Evolutionary conservation across 2,888 invertebrate species (phyloP).

Genomic region (Eueremaeus valkanovi): DNA sequence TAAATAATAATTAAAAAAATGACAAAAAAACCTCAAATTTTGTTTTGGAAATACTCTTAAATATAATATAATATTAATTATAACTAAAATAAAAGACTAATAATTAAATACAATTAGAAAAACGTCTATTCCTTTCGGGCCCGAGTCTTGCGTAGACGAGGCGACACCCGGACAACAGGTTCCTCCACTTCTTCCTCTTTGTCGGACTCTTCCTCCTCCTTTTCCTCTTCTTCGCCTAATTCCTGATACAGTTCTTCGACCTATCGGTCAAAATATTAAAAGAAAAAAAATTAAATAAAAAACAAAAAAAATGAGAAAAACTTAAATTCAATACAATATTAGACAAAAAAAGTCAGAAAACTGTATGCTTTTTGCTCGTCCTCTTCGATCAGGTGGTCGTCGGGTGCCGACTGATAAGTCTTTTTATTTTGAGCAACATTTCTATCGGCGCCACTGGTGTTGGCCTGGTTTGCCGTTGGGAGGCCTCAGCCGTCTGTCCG

Average conservation of each 20-base stretch:
- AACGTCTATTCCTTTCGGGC: conserved; percentile 40
- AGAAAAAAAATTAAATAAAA: too few relatives aligned
- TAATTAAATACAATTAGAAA: neutral
- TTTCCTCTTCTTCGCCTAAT: conserved; percentile 42
- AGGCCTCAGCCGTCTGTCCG: conserved; percentile 25
- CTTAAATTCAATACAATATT: too few relatives aligned
- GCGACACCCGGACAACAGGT: conserved; percentile 54
- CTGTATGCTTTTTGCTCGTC: conserved; percentile 33
- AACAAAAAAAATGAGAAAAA: too few relatives aligned
- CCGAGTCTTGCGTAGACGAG: conserved; percentile 33
- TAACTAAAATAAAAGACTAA: neutral
- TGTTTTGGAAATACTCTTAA: too few relatives aligned
- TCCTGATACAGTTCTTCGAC: conserved; percentile 48
- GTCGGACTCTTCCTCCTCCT: conserved; percentile 41
- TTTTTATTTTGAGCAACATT: conserved; percentile 49
- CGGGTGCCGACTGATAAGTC: conserved; percentile 51
- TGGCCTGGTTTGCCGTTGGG: neutral
- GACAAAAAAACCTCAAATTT: too few relatives aligned
- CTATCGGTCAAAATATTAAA: conserved; percentile 44
- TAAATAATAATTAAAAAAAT: too few relatives aligned
- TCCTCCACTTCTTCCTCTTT: conserved; percentile 41
- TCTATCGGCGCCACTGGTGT: neutral
- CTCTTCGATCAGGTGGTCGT: conserved; percentile 46
- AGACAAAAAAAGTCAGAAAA: too few relatives aligned
- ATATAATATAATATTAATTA: neutral